Conservation (phyloP, 1,140 invertebrate species). For the Diabrotica undecimpunctata region DNA sequence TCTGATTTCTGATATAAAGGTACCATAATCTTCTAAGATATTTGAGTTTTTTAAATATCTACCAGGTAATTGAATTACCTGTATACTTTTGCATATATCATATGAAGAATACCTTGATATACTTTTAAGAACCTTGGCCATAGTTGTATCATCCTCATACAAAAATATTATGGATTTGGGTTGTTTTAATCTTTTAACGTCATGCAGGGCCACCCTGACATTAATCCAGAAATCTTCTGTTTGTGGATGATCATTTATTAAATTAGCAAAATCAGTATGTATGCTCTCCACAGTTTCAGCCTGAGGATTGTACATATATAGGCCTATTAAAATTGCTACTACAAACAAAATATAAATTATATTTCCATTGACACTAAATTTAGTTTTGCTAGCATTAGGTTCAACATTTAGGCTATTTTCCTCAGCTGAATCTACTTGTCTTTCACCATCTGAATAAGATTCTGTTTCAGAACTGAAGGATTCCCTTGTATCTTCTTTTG, state of each 20-base stretch:
- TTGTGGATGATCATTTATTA: conserved; percentile 30
- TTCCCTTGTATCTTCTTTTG: neutral
- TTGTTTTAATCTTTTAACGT: conserved; percentile 25
- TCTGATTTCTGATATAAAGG: conserved; percentile 47
- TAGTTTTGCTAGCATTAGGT: neutral
- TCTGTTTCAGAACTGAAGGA: neutral
- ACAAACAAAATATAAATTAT: neutral
- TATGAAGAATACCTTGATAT: conserved; percentile 27
- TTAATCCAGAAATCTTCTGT: conserved; percentile 28
- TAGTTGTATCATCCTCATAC: conserved; percentile 29
- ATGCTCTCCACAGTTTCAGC: neutral
- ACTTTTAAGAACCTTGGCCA: conserved; percentile 27
- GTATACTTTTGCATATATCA: conserved; percentile 27
- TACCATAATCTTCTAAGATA: conserved; percentile 44
- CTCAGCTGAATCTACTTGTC: neutral
- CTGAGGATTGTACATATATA: conserved; percentile 6
- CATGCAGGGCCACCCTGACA: conserved; percentile 30
- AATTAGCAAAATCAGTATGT: neutral
- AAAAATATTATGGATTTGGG: conserved; percentile 37
- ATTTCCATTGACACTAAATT: neutral
- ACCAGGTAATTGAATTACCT: conserved; percentile 28
- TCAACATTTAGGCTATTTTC: neutral
- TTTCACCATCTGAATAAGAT: neutral
- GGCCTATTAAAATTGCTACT: neutral
- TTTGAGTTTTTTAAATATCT: conserved; percentile 25